These are phyloP conservation scores for Athalia circularis DNA, from an alignment of 2,888 invertebrate genomes.

Conservation along the genomic window DNA sequence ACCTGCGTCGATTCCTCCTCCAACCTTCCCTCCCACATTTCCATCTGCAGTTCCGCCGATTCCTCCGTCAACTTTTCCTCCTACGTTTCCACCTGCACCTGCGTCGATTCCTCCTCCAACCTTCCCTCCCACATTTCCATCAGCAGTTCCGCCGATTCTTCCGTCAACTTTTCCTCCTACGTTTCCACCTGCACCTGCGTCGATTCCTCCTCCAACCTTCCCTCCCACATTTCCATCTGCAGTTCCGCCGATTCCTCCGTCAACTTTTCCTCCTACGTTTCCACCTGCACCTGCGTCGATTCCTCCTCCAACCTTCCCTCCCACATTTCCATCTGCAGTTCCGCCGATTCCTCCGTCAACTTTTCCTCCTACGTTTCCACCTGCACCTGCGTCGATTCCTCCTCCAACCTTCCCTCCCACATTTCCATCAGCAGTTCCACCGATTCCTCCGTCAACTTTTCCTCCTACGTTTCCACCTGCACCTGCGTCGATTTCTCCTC, in stretches of 20 bases:
- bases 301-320: conserved; percentile 41
- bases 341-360: background rate
- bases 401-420: conserved; percentile 41
- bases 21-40: no score
- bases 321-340: background rate
- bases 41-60: background rate
- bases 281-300: conserved; percentile 48
- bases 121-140: background rate
- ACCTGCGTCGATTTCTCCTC: conserved; percentile 58
- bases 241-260: background rate
- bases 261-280: conserved; percentile 11
- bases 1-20: background rate
- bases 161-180: conserved; percentile 7
- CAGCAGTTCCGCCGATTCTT: background rate
- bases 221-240: no score
- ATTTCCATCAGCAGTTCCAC: background rate
- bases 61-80: background rate
- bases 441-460: background rate
- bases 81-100: conserved; percentile 31
- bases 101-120: conserved; percentile 48
- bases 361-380: conserved; percentile 27
- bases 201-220: conserved; percentile 47
- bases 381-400: conserved; percentile 45
- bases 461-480: conserved; percentile 33
- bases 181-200: conserved; percentile 42